Evolutionary conservation across 1,140 invertebrate genomes (phyloP), one percentile per base, ranked within the genome.

Genomic region (Spodoptera frugiperda): DNA sequence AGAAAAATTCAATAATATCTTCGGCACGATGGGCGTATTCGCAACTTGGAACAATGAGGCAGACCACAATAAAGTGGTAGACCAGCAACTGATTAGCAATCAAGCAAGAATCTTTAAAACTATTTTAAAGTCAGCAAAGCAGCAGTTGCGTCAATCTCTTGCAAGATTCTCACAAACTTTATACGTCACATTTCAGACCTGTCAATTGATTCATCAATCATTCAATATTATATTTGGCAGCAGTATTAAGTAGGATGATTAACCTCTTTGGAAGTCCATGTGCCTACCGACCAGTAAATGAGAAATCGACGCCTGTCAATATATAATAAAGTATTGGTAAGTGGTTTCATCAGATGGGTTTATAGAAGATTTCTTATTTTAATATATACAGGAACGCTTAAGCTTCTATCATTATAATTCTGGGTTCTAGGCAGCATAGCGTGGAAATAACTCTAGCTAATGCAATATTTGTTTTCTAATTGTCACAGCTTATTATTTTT

Each of bases 141-240:
- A 54, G 9, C 17, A 54, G 10, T 12, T 25, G 33, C 15, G 17
- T 25, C 19, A 12, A 4, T 55, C 25, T 55, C 57, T 33, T 2
- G n/a, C 14, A 61, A 55, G 21, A 57, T 30, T 21, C 48, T 30
- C 21, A 6, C 19, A 49, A 49, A 25, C 21, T 68, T 68, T 68
- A 49, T 53, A 33, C 46, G 49, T 25, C 25, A 30, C 21, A 33
- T 33, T 5, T 53, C 30, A 46, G 44, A 17, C 17, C 65, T 53
- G 63, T 67, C 63, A 67, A 67, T 67, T 12, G n/a, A n/a, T 15
- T 17, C 46, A 68, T 51, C 65, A 51, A 68, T 68, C 65, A 68
- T 1, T 12, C 9, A n/a, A 49, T 53, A 46, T 53, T 53, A 33
- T 46, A 15, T 68, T 68, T 68, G 65, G 65, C 65, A 68, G 48